Base-by-base conservation (phyloP, 1,140 invertebrate genomes). In the Gonatopus flavifemur region DNA sequence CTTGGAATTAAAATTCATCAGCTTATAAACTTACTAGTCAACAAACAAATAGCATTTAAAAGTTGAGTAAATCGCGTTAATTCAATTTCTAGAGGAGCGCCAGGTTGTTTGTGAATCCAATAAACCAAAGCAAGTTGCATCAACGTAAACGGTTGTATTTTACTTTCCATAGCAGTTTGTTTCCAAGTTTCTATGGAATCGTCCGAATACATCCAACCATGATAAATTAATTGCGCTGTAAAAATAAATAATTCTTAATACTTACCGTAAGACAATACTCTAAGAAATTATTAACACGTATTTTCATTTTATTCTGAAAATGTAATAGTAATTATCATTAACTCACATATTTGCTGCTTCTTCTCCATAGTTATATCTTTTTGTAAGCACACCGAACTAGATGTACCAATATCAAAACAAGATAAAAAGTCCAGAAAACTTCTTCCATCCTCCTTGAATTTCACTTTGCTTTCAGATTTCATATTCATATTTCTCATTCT, bases 71-170 rank as follows among this genome's bases (percentile, higher is more conserved):
- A 80, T 39, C 72, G 74, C 48, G 73, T 72, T 37, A 83, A 60
- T 51, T 82, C 73, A 7, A 64, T 51, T 60, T 75, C 67, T 24
- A 81, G 65, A 36, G 59, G 66, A 22, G 61, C 62, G n/a, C 55
- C 62, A 19, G 58, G 62, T 22, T 72, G 67, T 48, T 77, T 80
- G 43, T 83, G 80, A 49, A 86, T 81, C 82, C 88, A 85, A 71
- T 84, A 88, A 33, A 80, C 72, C 20, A 90, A 77, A n/a, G 84
- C 69, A 22, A 88, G 74, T 62, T 82, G 77, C 48, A 89, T 81
- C 12, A 89, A 70, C 50, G 83, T 81, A 43, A 75, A 72, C 9
- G 83, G 76, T 30, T 80, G 64, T 47, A 89, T 81, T 37, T 75
- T 67, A 65, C 83, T 83, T 28, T 75, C 64, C 50, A 75, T 72